phyloP scores from a whole-genome alignment of 2,113 vertebrate genomes.

The human region GRCh38 chr6:74929001-74929500 shows the following conservation, averaged over 20 bases:
- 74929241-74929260: background rate
- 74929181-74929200: background rate
- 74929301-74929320: background rate
- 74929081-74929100: background rate
- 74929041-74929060: background rate
- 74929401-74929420: background rate
- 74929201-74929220: background rate
- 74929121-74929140: background rate
- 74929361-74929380: background rate
- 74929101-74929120: background rate
- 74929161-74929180: background rate
- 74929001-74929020: background rate
- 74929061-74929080: background rate
- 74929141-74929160: background rate
- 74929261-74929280: background rate
- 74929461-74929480: background rate
- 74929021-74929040: background rate
- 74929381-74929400: background rate
- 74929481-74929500: background rate
- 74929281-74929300: background rate
- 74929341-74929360: background rate
- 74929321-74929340: background rate
- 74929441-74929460: background rate
- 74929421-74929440: background rate
- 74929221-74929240: background rate